Base-by-base conservation (phyloP, 2,113 vertebrate species). In the Gymnogyps californianus region DNA sequence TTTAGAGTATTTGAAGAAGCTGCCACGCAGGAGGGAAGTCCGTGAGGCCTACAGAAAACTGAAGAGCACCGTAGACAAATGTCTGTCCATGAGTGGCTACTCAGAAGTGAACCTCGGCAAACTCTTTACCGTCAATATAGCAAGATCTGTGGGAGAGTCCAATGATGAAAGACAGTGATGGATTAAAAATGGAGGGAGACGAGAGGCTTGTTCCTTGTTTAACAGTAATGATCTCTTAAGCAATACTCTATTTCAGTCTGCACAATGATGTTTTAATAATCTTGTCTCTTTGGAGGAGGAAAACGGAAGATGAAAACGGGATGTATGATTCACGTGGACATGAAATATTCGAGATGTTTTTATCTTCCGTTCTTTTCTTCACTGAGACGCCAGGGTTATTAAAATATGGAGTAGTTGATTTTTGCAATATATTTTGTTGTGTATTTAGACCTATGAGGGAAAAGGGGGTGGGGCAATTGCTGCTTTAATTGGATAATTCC, bases 71-170 rank as follows among this genome's bases (percentile, higher is more conserved):
- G 97, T 98, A 13, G 99, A 99, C 93, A 98, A 98, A 65, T 98
- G 97, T n/a, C 97, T 99, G 93, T 97, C 97, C 44, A 93, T 91
- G 96, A 99, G 99, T 47, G 96, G 98, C 97, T 99, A 99, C 98
- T 99, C 99, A 0, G 99, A 99, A 97, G 99, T 99, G 88, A 99
- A 99, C 98, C 99, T 99, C 49, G 83, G 98, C 98, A 99, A 99
- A 95, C 99, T 99, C 96, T 99, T 99, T 54, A 46, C 94, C 8
- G 0, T 95, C 89, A 96, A 10, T 42, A 44, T 95, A 36, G 93
- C 96, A 89, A 97, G 94, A 95, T 93, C 96, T 58, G 54, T 72
- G 82, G 91, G 49, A 85, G 88, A 96, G 78, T 51, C 74, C 79
- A 93, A 2, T 67, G 92, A 74, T 44, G 87, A 94, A 47, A 88